Conservation (phyloP, 2,113 vertebrate species). For the Macquaria australasica region DNA sequence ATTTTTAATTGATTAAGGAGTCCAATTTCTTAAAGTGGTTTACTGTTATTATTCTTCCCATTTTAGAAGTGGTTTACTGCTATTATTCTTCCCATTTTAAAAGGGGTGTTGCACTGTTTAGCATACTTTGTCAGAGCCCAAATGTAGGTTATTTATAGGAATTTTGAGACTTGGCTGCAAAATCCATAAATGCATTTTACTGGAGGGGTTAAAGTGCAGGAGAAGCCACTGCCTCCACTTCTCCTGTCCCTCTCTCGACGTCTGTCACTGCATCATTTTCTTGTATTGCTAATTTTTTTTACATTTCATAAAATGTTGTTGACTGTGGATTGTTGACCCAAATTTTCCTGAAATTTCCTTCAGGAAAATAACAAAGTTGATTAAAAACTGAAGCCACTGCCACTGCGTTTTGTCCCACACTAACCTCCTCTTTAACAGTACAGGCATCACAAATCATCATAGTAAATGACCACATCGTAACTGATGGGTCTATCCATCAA, state of each 20-base stretch:
- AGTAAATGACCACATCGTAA: slow-evolving; percentile 22
- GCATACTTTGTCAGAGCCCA: not conserved
- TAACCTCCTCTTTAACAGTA: not conserved
- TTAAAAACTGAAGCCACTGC: not conserved
- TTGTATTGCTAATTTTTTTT: not conserved
- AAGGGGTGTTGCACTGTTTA: not conserved
- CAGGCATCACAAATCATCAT: slow-evolving; percentile 1
- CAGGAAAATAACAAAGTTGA: not conserved
- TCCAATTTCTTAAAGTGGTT: not conserved
- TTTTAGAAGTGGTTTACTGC: not conserved
- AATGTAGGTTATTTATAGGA: not conserved
- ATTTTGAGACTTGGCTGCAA: not conserved
- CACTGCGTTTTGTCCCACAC: not conserved
- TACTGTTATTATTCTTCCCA: not conserved
- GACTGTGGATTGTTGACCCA: not conserved
- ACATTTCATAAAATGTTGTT: not conserved
- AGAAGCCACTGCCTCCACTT: not conserved
- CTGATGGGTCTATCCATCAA: slow-evolving; percentile 54
- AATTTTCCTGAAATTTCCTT: not conserved
- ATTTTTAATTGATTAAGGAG: not conserved
- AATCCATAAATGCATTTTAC: slow-evolving; percentile 24
- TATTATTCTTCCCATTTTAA: not conserved
- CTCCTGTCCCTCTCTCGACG: not conserved
- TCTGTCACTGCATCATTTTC: not conserved
- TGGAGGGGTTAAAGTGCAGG: slow-evolving; percentile 7